Evolutionary conservation across 2,888 invertebrate genomes (phyloP), one percentile per base, ranked within the genome.

Genomic region (Pasiphila rectangulata): DNA sequence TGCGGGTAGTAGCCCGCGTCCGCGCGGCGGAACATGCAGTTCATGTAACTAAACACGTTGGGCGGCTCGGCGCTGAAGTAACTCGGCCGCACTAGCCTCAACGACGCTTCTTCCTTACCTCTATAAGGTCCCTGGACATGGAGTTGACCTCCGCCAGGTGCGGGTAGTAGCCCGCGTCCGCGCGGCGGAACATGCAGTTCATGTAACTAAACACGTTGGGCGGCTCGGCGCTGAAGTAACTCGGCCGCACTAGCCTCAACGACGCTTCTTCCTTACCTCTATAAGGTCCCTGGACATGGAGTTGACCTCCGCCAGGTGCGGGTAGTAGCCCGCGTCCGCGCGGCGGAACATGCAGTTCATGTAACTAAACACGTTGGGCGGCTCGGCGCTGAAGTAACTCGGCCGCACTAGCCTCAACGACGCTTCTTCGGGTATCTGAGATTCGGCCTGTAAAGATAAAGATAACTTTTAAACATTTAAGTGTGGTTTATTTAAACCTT

Each of bases 1-100:
- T 92, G 94, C 0, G 95, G 95, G 75, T 94, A 96, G 6, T 92
- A 89, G n/a, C n/a, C n/a, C n/a, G n/a, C n/a, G n/a, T n/a, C n/a
- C n/a, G n/a, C n/a, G n/a, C n/a, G n/a, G n/a, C n/a, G n/a, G n/a
- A n/a, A n/a, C n/a, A n/a, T n/a, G n/a, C n/a, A n/a, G n/a, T n/a
- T n/a, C n/a, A n/a, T n/a, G n/a, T n/a, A n/a, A n/a, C n/a, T n/a
- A n/a, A n/a, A n/a, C n/a, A n/a, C n/a, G n/a, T n/a, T n/a, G n/a
- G n/a, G n/a, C n/a, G n/a, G n/a, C n/a, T n/a, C n/a, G n/a, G n/a
- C n/a, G n/a, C n/a, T n/a, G n/a, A n/a, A n/a, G n/a, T n/a, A n/a
- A n/a, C n/a, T n/a, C n/a, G n/a, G n/a, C n/a, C n/a, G n/a, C n/a
- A n/a, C n/a, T n/a, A n/a, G n/a, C n/a, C n/a, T n/a, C n/a, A n/a